Evolutionary conservation across 2,797 vertebrate genomes (phyloP).

Genomic region (Hirundo rustica): DNA sequence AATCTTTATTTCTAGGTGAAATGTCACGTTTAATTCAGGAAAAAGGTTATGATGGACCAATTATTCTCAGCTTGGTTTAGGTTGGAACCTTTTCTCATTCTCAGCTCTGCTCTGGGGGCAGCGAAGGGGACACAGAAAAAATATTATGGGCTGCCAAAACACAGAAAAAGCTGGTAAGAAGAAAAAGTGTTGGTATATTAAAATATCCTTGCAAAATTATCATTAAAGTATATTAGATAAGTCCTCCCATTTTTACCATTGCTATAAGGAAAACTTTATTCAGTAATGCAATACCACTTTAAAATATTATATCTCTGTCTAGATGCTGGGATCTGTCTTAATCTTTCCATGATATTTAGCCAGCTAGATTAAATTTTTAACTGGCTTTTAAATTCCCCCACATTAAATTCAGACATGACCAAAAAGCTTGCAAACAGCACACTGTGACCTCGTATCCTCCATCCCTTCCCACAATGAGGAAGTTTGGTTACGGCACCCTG

Average conservation of each 20-base stretch:
- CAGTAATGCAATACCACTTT: accelerated
- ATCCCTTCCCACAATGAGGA: background rate
- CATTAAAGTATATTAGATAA: background rate
- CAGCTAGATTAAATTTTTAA: background rate
- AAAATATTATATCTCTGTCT: background rate
- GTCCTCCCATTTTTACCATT: background rate
- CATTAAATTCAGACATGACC: background rate
- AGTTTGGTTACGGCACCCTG: background rate
- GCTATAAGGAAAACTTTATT: background rate
- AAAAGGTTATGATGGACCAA: background rate
- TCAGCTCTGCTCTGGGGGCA: background rate
- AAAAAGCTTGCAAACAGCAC: background rate
- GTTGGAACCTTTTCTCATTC: background rate
- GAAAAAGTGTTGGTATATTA: background rate
- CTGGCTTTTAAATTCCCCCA: background rate
- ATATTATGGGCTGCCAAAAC: background rate
- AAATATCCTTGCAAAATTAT: background rate
- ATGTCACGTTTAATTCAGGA: background rate
- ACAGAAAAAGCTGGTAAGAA: background rate
- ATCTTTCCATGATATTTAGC: background rate
- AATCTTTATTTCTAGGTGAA: background rate
- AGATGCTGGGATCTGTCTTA: background rate
- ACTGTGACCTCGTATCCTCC: background rate
- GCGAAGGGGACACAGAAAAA: background rate
- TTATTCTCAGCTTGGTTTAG: background rate